Percentiles rank a stretch among this genome's conserved stretches.
Conservation (phyloP, 2,113 vertebrate species). For the Syngnathus typhle region DNA sequence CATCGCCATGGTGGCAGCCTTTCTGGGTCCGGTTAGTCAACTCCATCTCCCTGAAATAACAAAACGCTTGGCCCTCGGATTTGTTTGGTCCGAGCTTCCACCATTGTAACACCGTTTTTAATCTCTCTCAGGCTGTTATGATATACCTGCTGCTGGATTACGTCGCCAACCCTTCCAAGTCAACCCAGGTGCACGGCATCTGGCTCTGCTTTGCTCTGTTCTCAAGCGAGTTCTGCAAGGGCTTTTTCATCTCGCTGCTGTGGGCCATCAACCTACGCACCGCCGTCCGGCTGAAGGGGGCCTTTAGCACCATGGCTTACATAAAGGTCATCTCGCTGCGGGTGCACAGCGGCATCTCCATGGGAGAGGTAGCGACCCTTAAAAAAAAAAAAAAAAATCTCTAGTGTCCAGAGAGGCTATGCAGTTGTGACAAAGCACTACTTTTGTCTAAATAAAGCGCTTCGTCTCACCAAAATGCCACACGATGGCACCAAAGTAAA, state of each 20-base stretch:
- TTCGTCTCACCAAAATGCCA: not conserved
- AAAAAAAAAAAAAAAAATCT: not conserved
- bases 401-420: not conserved
- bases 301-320: slow-evolving; percentile 67
- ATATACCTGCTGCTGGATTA: slow-evolving; percentile 70
- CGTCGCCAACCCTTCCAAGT: slow-evolving; percentile 6
- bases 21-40: slow-evolving; percentile 64
- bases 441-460: not conserved
- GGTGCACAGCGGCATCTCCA: slow-evolving; percentile 57
- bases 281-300: slow-evolving; percentile 71
- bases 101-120: not conserved
- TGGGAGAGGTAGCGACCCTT: slow-evolving; percentile 71
- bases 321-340: slow-evolving; percentile 72
- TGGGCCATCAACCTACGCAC: slow-evolving; percentile 77
- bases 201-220: slow-evolving; percentile 73
- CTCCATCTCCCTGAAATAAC: not conserved
- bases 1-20: slow-evolving; percentile 48
- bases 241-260: slow-evolving; percentile 60
- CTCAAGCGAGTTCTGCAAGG: slow-evolving; percentile 66
- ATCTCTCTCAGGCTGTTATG: slow-evolving; percentile 65
- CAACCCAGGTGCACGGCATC: slow-evolving; percentile 45
- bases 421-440: not conserved
- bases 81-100: not conserved
- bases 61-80: not conserved
- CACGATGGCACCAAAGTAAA: not conserved